A percentile compares a stretch with the other conserved stretches of the same genome.
Evolutionary conservation across 2,888 invertebrate genomes (phyloP).

Genomic region (Cyclophora albipunctata): DNA sequence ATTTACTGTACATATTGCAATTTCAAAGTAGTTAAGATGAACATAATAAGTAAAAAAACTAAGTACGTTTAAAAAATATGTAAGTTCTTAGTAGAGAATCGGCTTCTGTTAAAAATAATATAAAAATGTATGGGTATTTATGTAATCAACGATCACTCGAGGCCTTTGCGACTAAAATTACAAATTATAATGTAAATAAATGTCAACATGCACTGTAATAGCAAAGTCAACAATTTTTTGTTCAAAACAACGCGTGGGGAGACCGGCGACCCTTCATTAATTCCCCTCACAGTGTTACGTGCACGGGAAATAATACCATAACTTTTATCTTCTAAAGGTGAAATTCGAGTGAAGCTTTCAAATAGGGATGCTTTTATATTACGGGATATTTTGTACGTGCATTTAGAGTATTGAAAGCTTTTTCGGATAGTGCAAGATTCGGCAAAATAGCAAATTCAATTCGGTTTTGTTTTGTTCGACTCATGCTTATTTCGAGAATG

Average conservation of each 20-base stretch:
- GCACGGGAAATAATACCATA: constrained; percentile 18
- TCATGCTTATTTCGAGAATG: too few species aligned
- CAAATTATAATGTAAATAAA: constrained; percentile 44
- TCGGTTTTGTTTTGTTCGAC: too few species aligned
- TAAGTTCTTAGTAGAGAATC: too few species aligned
- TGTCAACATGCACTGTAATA: constrained; percentile 49
- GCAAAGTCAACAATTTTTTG: constrained; percentile 51
- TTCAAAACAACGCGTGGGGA: constrained; percentile 37
- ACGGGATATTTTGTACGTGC: constrained; percentile 25
- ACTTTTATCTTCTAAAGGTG: background rate
- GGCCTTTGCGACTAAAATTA: too few species aligned
- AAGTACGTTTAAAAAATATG: too few species aligned
- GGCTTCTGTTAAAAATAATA: too few species aligned
- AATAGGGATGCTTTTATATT: constrained; percentile 22
- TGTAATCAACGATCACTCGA: too few species aligned
- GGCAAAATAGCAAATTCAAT: constrained; percentile 5
- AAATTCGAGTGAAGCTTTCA: constrained; percentile 6
- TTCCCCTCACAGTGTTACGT: constrained; percentile 16
- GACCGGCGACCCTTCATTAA: constrained; percentile 7
- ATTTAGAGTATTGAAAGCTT: constrained; percentile 49
- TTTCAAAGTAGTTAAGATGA: too few species aligned
- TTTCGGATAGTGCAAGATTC: constrained; percentile 25
- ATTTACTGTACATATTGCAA: too few species aligned
- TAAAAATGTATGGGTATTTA: too few species aligned
- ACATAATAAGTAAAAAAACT: too few species aligned